These are phyloP conservation scores for Teinopalpus imperialis DNA, from an alignment of 2,888 invertebrate species.

Conservation along the genomic window DNA sequence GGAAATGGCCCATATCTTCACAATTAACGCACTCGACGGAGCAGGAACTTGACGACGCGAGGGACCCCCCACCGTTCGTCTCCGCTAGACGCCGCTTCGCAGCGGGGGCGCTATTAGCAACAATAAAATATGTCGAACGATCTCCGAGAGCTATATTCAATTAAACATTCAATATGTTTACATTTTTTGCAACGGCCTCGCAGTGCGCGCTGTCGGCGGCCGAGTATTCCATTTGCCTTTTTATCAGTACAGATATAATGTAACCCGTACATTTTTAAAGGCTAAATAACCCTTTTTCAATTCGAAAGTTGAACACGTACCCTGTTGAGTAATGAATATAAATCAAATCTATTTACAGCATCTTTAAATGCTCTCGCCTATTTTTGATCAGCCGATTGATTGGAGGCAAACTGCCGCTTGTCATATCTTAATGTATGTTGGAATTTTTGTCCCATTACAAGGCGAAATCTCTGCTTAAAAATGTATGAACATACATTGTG, in stretches of 20 bases:
- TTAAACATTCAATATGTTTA: slow-evolving; percentile 37
- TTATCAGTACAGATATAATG: background rate
- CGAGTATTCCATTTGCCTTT: slow-evolving; percentile 25
- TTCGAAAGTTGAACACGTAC: background rate
- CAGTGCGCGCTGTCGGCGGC: slow-evolving; percentile 37
- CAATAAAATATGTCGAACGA: slow-evolving; percentile 25
- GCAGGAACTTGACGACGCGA: slow-evolving; percentile 15
- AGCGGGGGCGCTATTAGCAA: slow-evolving; percentile 26
- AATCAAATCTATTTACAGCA: slow-evolving; percentile 15
- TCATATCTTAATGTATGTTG: too few relatives aligned
- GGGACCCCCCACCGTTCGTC: slow-evolving; percentile 20
- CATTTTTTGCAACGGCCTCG: slow-evolving; percentile 37
- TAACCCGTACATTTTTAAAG: background rate
- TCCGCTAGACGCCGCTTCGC: slow-evolving; percentile 16
- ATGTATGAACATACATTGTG: too few relatives aligned
- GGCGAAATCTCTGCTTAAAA: too few relatives aligned
- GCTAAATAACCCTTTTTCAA: background rate
- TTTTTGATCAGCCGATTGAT: slow-evolving; percentile 13
- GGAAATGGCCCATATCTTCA: slow-evolving; percentile 12
- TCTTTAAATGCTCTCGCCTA: slow-evolving; percentile 10
- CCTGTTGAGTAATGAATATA: slow-evolving; percentile 3
- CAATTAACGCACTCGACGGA: slow-evolving; percentile 2
- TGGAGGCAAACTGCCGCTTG: too few relatives aligned
- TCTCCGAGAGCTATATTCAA: slow-evolving; percentile 27
- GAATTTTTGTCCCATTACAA: too few relatives aligned